These are phyloP conservation scores for Ostrea edulis DNA, from an alignment of 1,140 invertebrate genomes.

Conservation along the genomic window DNA sequence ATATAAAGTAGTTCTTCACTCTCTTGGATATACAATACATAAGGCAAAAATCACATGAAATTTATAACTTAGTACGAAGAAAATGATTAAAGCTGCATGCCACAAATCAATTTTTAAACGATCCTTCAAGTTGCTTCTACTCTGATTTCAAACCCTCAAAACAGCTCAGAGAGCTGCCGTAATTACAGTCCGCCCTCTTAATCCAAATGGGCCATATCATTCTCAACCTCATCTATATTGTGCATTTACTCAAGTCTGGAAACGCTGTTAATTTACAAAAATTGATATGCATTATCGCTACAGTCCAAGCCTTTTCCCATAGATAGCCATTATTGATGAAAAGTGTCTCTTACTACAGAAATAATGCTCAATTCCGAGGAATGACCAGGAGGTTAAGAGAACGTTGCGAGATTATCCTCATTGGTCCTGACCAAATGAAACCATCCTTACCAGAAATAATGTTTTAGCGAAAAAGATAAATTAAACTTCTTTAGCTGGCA, in stretches of 20 bases:
- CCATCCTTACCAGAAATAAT: neutral
- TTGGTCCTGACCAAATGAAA: conserved; percentile 2
- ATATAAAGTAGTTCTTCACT: no score
- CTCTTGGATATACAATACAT: no score
- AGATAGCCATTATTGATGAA: conserved; percentile 20
- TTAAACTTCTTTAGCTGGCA: neutral
- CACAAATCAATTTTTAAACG: neutral
- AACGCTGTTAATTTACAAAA: conserved; percentile 6
- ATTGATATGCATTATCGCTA: conserved; percentile 21
- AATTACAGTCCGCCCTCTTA: neutral
- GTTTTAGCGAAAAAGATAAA: neutral
- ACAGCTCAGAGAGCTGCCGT: neutral
- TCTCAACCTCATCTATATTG: neutral
- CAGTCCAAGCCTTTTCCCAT: neutral
- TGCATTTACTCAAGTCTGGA: conserved; percentile 25
- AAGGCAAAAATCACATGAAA: no score
- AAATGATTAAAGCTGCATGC: neutral
- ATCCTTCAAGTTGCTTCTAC: neutral
- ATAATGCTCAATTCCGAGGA: neutral
- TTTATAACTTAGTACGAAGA: no score
- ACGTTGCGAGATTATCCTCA: neutral
- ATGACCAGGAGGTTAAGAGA: neutral
- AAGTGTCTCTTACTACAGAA: neutral
- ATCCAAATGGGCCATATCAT: conserved; percentile 19
- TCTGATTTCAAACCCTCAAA: neutral